Conservation (phyloP, 2,113 vertebrate genomes). For the mouse (Mus musculus) region GRCm39 chr12:52139501-52140000, state of each 20-base stretch:
- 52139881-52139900: not conserved
- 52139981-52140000: too few relatives aligned
- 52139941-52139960: not conserved
- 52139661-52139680: not conserved
- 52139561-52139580: not conserved
- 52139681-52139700: not conserved
- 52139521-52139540: not conserved
- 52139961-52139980: too few relatives aligned
- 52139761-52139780: not conserved
- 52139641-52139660: conserved; percentile 17
- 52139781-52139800: not conserved
- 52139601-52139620: not conserved
- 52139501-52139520: not conserved
- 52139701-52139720: not conserved
- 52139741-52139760: not conserved
- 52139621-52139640: conserved; percentile 2
- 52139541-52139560: conserved; percentile 12
- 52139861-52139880: not conserved
- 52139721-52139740: not conserved
- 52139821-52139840: not conserved
- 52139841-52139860: not conserved
- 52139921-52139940: rapidly evolving
- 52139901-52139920: not conserved
- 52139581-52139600: not conserved
- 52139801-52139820: not conserved